Percentiles rank a stretch among this genome's conserved stretches.
Evolutionary conservation across 1,140 invertebrate species (phyloP).

Genomic region (Dinothrombium tinctorium): DNA sequence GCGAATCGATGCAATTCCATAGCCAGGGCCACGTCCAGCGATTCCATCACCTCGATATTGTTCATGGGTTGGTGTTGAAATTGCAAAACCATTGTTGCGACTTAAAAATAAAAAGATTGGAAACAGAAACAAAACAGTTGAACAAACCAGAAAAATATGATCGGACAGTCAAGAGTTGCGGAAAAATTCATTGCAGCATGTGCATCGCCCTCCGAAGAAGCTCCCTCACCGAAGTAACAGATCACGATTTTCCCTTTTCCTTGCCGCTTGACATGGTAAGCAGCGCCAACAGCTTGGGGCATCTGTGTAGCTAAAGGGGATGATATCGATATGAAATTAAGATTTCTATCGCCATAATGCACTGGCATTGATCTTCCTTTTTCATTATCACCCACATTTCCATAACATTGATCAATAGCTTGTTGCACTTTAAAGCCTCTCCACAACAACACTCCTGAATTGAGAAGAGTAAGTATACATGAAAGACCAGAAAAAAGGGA

Average conservation of each 20-base stretch:
- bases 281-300: too few relatives aligned
- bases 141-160: constrained; percentile 88
- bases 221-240: constrained; percentile 96
- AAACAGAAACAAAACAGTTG: constrained; percentile 5
- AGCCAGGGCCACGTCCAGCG: constrained; percentile 53
- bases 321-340: constrained; percentile 82
- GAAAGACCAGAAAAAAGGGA: not conserved
- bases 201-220: constrained; percentile 84
- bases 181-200: constrained; percentile 99
- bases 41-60: constrained; percentile 67
- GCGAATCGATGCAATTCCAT: constrained; percentile 69
- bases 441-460: constrained; percentile 64
- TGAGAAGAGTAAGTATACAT: not conserved
- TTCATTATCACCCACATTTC: constrained; percentile 59
- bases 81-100: constrained; percentile 85
- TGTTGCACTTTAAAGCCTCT: constrained; percentile 57
- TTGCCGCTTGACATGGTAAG: constrained; percentile 54
- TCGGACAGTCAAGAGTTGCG: constrained; percentile 75
- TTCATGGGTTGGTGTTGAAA: constrained; percentile 75
- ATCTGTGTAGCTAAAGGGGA: constrained; percentile 86
- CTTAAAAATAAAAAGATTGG: constrained; percentile 35
- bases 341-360: constrained; percentile 56
- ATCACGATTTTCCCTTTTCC: constrained; percentile 51
- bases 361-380: constrained; percentile 90
- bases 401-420: constrained; percentile 89